Evolutionary conservation across 2,797 vertebrate species (phyloP).

Genomic region (Mormyrus hasselquistii): DNA sequence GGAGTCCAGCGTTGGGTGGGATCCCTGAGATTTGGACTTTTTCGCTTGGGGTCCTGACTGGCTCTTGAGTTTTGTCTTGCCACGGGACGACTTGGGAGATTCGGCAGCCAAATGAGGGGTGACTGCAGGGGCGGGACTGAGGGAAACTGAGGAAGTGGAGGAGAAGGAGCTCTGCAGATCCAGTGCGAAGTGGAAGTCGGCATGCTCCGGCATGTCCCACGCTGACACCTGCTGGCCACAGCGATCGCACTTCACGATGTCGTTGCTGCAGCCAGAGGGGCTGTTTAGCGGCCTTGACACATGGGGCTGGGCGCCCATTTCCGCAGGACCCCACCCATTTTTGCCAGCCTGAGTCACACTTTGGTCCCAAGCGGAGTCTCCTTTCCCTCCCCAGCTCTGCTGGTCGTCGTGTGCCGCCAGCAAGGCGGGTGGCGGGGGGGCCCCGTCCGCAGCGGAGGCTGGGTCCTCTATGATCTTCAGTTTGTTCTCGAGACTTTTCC

Average conservation of each 20-base stretch:
- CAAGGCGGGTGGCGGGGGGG: not conserved
- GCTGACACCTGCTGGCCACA: constrained; percentile 70
- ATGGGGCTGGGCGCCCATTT: not conserved
- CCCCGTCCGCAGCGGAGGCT: not conserved
- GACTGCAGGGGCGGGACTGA: not conserved
- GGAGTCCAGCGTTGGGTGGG: constrained; percentile 68
- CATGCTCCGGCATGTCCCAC: constrained; percentile 91
- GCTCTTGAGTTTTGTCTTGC: constrained; percentile 67
- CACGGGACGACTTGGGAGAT: constrained; percentile 23
- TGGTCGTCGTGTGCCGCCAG: too few species aligned
- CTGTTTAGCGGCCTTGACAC: not conserved
- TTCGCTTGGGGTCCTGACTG: constrained; percentile 64
- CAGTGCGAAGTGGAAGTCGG: constrained; percentile 86
- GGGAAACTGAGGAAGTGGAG: constrained; percentile 20
- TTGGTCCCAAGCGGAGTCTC: not conserved
- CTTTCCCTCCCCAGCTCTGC: not conserved
- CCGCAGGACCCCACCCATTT: not conserved
- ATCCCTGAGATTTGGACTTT: constrained; percentile 54
- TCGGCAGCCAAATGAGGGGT: constrained; percentile 33
- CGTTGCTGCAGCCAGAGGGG: constrained; percentile 29
- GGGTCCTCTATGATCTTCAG: not conserved
- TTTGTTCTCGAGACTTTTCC: constrained; percentile 46
- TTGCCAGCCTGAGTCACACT: constrained; percentile 11
- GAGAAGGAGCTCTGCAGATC: constrained; percentile 81
- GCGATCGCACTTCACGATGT: constrained; percentile 72